phyloP scores from a whole-genome alignment of 2,797 vertebrate species.

The Rhynchotus rufescens region DNA sequence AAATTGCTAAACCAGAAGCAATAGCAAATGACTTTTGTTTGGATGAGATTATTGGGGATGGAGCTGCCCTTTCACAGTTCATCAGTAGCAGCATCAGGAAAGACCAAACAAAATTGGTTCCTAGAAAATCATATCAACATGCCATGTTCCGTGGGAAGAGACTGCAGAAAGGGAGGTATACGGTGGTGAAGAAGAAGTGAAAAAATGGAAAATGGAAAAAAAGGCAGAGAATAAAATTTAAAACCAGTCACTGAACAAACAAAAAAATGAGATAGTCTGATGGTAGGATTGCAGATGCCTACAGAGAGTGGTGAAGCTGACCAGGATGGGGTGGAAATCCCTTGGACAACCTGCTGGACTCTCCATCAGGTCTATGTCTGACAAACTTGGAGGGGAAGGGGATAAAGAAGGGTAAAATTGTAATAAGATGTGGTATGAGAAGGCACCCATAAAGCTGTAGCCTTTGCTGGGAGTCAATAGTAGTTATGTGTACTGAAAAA shows the following conservation, averaged over 20 bases:
- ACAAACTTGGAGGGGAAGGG: neutral
- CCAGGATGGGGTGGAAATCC: neutral
- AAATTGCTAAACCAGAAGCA: neutral
- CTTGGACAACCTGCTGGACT: neutral
- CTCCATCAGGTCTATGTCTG: neutral
- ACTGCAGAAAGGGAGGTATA: neutral
- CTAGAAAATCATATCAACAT: neutral
- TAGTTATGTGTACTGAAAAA: neutral
- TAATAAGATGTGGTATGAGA: fast-evolving
- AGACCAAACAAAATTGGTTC: neutral
- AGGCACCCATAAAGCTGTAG: neutral
- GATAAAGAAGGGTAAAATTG: neutral
- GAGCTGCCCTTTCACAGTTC: neutral
- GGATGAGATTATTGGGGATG: neutral
- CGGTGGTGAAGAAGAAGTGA: neutral
- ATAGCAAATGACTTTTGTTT: neutral
- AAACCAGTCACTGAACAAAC: neutral
- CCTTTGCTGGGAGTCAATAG: too few species aligned
- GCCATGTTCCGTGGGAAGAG: neutral
- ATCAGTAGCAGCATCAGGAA: neutral
- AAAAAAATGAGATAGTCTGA: neutral
- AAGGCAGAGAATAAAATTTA: neutral
- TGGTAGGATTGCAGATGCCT: neutral
- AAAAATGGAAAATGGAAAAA: neutral
- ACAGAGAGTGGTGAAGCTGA: neutral